phyloP scores from a whole-genome alignment of 2,888 invertebrate species.

The Neelides folsomi region DNA sequence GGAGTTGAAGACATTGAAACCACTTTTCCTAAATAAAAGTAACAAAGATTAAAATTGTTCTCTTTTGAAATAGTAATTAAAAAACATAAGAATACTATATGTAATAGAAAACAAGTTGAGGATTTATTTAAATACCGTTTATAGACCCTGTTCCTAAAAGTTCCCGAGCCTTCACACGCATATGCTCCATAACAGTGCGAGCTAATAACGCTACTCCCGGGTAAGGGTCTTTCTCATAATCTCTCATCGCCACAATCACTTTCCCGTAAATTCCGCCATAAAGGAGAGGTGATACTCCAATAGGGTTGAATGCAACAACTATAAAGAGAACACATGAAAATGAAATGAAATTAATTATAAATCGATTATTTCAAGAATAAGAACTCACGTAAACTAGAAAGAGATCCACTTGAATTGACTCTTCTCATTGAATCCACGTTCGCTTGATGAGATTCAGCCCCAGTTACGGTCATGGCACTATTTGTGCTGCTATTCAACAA shows the following conservation, averaged over 20 bases:
- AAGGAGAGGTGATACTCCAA: conserved; percentile 27
- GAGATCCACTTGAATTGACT: conserved; percentile 56
- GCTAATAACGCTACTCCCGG: conserved; percentile 69
- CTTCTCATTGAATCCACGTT: conserved; percentile 42
- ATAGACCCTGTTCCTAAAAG: conserved; percentile 2
- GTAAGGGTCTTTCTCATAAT: conserved; percentile 73
- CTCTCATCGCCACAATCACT: conserved; percentile 69
- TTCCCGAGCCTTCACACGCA: conserved; percentile 37
- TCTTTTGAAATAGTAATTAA: too few species aligned
- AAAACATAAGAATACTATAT: too few species aligned
- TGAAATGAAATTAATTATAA: not conserved
- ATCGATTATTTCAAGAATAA: not conserved
- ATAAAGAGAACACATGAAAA: conserved; percentile 15
- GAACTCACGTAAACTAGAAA: conserved; percentile 46
- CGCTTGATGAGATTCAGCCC: conserved; percentile 27
- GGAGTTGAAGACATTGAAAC: too few species aligned
- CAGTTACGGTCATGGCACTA: conserved; percentile 36
- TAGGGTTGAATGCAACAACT: conserved; percentile 6
- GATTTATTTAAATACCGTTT: too few species aligned
- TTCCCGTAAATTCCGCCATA: conserved; percentile 73
- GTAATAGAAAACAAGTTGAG: too few species aligned
- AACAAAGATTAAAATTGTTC: too few species aligned
- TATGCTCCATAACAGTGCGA: conserved; percentile 59
- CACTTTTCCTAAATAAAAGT: too few species aligned
- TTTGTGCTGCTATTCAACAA: conserved; percentile 36